Base-by-base conservation (phyloP, 1,140 invertebrate genomes). In the Drosophila mojavensis region DNA sequence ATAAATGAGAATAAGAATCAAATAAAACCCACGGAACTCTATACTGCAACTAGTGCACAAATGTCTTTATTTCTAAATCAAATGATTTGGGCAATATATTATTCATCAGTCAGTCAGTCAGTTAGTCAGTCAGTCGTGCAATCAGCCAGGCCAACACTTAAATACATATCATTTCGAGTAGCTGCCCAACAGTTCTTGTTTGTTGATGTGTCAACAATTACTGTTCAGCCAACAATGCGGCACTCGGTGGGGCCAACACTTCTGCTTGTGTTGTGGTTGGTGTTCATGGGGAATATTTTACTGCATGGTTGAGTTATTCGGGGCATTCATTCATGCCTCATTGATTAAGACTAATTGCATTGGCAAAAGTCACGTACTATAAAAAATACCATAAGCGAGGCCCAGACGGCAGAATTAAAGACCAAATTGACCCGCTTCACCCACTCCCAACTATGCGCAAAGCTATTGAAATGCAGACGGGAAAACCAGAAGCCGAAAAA, bases 271-370 rank as follows among this genome's bases (percentile, higher is more conserved):
- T 68, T 68, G 39, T 61, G 51, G 47, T 55, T 36, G 17, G 33
- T 33, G 41, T 45, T 54, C 43, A 7, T 47, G 5, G 15, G 17
- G n/a, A 47, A 48, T 63, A n/a, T 33, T 47, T 26, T 33, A 39
- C 58, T 78, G 24, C 50, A 75, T 83, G 75, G 53, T 50, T 83
- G 51, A 55, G 61, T 77, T 70, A 70, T 60, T 45, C 30, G 24
- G 53, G 15, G 56, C 59, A 70, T 64, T 71, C 56, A 73, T 75
- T 65, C 68, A 75, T 71, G 73, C 73, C 39, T 55, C 67, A 64
- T 81, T 89, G 78, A 89, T 84, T 89, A 64, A 72, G 77, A 69
- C 71, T 84, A 89, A 89, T 89, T 89, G 84, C 77, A 83, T 71
- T 78, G 74, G 10, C 70, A 78, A 33, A 67, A 39, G 39, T 15